Percentiles rank a stretch among this genome's conserved stretches.
Conservation (phyloP, 2,797 vertebrate species). For the Acipenser oxyrinchus region DNA sequence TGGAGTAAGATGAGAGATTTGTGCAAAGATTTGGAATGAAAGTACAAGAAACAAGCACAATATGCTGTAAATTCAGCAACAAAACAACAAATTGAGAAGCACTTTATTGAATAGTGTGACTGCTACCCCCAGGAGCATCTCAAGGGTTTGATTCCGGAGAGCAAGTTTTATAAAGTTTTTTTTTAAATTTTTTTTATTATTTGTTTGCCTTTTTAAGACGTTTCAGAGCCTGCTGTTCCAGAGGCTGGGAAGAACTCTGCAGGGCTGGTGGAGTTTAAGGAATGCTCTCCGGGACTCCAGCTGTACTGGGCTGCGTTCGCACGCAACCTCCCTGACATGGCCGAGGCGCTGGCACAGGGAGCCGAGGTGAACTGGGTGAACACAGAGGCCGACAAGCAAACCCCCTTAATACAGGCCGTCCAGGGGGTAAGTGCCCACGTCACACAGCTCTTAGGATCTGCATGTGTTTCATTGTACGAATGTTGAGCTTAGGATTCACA, state of each 20-base stretch:
- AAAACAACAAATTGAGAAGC: no score
- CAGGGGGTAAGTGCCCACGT: constrained; percentile 69
- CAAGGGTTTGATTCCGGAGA: background rate
- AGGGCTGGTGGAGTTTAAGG: constrained; percentile 66
- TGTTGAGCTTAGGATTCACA: no score
- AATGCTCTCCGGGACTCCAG: constrained; percentile 70
- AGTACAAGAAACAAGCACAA: no score
- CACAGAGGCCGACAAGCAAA: constrained; percentile 73
- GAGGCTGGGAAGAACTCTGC: constrained; percentile 55
- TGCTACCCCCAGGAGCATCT: background rate
- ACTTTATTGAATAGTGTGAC: no score
- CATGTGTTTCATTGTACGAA: background rate
- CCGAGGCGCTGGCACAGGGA: constrained; percentile 87
- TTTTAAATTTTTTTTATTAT: background rate
- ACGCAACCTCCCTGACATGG: constrained; percentile 87
- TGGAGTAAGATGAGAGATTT: background rate
- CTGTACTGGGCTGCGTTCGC: constrained; percentile 83
- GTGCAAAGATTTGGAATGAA: background rate
- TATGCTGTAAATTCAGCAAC: no score
- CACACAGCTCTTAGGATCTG: background rate
- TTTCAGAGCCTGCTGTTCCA: constrained; percentile 36
- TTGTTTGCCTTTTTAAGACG: constrained; percentile 19
- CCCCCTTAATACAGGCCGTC: constrained; percentile 92
- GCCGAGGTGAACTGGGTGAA: constrained; percentile 94
- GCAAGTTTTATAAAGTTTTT: background rate